Evolutionary conservation across 2,113 vertebrate genomes (phyloP).

Genomic region (Talpa occidentalis): DNA sequence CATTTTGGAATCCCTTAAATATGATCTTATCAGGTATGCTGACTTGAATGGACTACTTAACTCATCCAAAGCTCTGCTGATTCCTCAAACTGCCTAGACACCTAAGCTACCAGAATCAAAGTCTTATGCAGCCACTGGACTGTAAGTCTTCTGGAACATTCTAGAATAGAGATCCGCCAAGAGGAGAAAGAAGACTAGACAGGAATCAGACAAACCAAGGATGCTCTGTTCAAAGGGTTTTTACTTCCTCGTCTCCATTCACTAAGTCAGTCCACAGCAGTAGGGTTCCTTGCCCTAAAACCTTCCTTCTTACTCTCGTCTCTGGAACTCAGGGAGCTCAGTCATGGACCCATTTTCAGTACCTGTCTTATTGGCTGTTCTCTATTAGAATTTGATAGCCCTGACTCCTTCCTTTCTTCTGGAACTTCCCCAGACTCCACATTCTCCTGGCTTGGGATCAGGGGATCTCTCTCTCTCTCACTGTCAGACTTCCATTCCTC

Average conservation of each 20-base stretch:
- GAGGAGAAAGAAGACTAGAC: background rate
- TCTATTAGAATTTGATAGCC: background rate
- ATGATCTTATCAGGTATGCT: background rate
- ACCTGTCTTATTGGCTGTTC: background rate
- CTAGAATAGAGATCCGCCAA: background rate
- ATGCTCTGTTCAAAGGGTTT: background rate
- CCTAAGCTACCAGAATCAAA: background rate
- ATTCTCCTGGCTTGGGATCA: background rate
- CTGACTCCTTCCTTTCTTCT: background rate
- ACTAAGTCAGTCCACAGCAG: background rate
- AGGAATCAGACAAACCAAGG: background rate
- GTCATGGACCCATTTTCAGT: background rate
- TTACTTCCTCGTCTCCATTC: background rate
- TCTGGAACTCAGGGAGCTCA: background rate
- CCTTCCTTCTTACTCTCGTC: background rate
- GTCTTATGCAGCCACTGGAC: background rate
- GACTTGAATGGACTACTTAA: background rate
- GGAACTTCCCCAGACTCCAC: background rate
- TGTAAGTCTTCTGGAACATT: background rate
- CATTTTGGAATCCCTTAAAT: background rate
- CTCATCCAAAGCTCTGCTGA: background rate
- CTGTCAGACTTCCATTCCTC: background rate
- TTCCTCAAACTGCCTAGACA: background rate
- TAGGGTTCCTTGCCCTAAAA: background rate
- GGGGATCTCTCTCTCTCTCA: background rate